Conservation (phyloP, 2,797 vertebrate species). For the Anisognathus igniventris region DNA sequence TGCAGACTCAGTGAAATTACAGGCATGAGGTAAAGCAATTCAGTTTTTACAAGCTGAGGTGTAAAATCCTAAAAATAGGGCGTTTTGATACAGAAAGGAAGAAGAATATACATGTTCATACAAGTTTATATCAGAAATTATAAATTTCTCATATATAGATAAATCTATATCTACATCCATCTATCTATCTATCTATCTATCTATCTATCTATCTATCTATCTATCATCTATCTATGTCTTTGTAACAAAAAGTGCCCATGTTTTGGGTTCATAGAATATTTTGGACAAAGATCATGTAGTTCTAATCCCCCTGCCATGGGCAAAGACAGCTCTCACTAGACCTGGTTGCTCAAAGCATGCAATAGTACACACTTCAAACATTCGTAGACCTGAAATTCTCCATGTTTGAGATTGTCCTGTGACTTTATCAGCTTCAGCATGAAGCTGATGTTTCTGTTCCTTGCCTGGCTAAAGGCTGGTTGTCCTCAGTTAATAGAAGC, state of each 20-base stretch:
- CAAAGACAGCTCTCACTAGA: background rate
- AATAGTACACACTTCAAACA: fast-evolving
- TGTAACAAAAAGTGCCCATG: background rate
- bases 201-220: too few species aligned
- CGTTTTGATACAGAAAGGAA: fast-evolving
- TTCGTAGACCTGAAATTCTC: background rate
- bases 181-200: too few species aligned
- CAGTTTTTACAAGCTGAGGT: background rate
- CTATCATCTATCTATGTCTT: background rate
- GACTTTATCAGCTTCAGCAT: background rate
- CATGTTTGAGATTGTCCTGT: background rate
- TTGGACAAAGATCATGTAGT: background rate
- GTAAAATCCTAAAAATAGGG: background rate
- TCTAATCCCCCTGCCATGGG: background rate
- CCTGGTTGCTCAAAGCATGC: background rate
- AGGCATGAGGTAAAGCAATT: background rate
- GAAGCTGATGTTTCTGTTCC: background rate
- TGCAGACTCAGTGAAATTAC: background rate
- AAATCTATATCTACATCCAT: background rate
- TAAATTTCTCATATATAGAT: background rate
- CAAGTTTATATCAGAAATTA: background rate
- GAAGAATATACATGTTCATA: background rate
- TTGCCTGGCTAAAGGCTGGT: background rate
- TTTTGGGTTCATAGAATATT: background rate
- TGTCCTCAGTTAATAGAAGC: background rate